These are phyloP conservation scores for Falco novaeseelandiae DNA, from an alignment of 2,797 vertebrate species.

Conservation along the genomic window DNA sequence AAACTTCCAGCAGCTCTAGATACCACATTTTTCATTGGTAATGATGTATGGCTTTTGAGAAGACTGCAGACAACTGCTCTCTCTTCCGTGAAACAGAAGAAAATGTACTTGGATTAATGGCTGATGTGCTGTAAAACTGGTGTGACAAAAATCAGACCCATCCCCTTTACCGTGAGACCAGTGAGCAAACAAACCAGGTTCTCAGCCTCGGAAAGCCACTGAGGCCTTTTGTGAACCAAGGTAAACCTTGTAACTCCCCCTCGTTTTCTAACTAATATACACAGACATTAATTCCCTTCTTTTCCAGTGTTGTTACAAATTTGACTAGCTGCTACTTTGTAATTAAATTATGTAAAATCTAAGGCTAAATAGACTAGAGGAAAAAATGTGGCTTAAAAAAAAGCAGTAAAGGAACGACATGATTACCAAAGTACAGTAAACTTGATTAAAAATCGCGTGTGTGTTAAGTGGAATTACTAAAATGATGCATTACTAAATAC, in stretches of 20 bases:
- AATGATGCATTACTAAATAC: neutral
- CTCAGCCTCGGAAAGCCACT: neutral
- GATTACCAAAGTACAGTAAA: neutral
- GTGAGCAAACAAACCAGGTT: neutral
- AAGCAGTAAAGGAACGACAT: neutral
- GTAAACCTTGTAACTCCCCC: neutral
- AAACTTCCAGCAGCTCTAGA: neutral
- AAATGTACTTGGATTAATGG: neutral
- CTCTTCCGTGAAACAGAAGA: conserved; percentile 6
- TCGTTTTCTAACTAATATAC: neutral
- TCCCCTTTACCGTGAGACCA: neutral
- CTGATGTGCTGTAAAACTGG: neutral
- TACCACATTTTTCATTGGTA: neutral
- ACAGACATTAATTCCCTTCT: neutral
- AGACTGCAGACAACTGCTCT: neutral
- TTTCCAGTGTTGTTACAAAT: neutral
- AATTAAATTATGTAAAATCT: neutral
- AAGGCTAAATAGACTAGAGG: neutral
- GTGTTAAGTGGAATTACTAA: conserved; percentile 5
- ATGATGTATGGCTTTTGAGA: neutral
- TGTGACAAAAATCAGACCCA: neutral
- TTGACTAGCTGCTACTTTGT: neutral
- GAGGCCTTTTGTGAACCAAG: neutral
- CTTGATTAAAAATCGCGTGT: neutral
- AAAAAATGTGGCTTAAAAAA: neutral